Conservation (phyloP, 2,888 invertebrate genomes). For the Temnothorax rugatulus region DNA sequence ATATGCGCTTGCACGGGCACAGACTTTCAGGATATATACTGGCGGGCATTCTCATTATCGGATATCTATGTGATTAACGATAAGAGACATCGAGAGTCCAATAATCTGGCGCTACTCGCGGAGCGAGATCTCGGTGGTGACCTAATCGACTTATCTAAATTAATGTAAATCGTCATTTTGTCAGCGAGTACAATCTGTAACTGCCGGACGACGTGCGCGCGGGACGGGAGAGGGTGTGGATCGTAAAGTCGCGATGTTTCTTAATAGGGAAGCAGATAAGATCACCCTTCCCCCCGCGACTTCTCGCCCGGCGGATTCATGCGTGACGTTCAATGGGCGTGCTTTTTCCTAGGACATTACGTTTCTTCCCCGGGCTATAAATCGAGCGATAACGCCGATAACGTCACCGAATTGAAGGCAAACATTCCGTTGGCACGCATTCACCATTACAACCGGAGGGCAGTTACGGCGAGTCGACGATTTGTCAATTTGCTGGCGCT, state of each 20-base stretch:
- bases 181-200: constrained; percentile 67
- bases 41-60: constrained; percentile 9
- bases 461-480: constrained; percentile 25
- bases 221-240: constrained; percentile 57
- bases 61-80: constrained; percentile 24
- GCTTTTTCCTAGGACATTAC: constrained; percentile 52
- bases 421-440: constrained; percentile 57
- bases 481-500: neutral
- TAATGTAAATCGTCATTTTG: constrained; percentile 77
- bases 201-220: neutral
- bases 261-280: constrained; percentile 78
- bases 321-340: constrained; percentile 61
- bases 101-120: constrained; percentile 34
- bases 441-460: constrained; percentile 21
- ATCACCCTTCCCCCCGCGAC: constrained; percentile 69
- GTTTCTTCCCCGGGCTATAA: constrained; percentile 63
- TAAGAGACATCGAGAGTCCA: constrained; percentile 31
- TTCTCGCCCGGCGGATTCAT: constrained; percentile 52
- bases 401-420: constrained; percentile 64
- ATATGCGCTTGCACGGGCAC: neutral
- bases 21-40: neutral
- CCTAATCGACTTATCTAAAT: constrained; percentile 70
- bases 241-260: constrained; percentile 76
- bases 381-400: constrained; percentile 69
- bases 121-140: constrained; percentile 28